Conservation (phyloP, 2,113 vertebrate species). For the Heterocephalus glaber region DNA sequence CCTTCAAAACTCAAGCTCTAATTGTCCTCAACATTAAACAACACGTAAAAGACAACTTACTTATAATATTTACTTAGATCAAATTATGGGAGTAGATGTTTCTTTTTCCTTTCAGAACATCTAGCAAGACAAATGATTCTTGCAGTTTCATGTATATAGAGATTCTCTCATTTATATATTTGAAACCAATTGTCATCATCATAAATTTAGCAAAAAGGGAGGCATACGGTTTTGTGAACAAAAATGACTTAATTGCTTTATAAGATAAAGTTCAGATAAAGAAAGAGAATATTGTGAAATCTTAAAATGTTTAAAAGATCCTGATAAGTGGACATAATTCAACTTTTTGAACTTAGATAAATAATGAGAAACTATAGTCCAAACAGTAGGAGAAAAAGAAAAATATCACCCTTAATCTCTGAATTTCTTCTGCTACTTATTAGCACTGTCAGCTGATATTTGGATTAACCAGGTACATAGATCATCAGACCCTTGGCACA, state of each 20-base stretch:
- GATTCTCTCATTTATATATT: conserved; percentile 48
- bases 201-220: conserved; percentile 66
- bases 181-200: conserved; percentile 49
- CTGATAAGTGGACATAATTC: conserved; percentile 77
- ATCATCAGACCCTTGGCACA: conserved; percentile 78
- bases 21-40: conserved; percentile 22
- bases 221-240: conserved; percentile 61
- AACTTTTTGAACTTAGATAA: conserved; percentile 78
- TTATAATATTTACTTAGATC: conserved; percentile 55
- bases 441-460: conserved; percentile 83
- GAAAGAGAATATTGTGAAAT: conserved; percentile 60
- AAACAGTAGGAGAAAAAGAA: conserved; percentile 79
- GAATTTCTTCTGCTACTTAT: conserved; percentile 85
- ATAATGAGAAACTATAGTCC: conserved; percentile 80
- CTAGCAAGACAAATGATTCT: conserved; percentile 19
- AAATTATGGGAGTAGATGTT: neutral
- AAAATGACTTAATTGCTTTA: conserved; percentile 66
- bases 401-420: conserved; percentile 80
- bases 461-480: conserved; percentile 80
- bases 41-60: conserved; percentile 9
- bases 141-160: conserved; percentile 14
- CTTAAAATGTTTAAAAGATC: conserved; percentile 77
- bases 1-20: conserved; percentile 38
- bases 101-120: conserved; percentile 29
- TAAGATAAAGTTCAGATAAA: conserved; percentile 65